A percentile compares a stretch with the other conserved stretches of the same genome.
Conservation (phyloP, 2,888 invertebrate genomes). For the Flabesymbios commensalis region DNA sequence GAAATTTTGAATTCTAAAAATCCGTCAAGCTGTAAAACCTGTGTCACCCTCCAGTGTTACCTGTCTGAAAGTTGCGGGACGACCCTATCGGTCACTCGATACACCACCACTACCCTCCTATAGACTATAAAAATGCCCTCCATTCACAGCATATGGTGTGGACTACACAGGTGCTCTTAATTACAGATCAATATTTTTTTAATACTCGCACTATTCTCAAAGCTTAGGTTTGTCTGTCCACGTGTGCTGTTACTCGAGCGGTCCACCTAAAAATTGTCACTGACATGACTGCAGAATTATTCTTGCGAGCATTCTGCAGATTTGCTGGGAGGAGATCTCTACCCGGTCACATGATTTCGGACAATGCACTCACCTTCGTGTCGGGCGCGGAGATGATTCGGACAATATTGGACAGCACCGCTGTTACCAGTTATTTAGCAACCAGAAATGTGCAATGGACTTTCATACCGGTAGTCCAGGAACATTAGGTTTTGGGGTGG, state of each 20-base stretch:
- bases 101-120: not conserved
- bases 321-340: conserved; percentile 52
- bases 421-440: not conserved
- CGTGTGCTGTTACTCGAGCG: conserved; percentile 49
- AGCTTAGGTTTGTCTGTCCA: conserved; percentile 54
- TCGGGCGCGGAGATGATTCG: conserved; percentile 32
- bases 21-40: not conserved
- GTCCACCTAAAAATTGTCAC: conserved; percentile 57
- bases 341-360: conserved; percentile 45
- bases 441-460: conserved; percentile 30
- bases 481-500: too few species aligned
- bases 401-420: not conserved
- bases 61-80: not conserved
- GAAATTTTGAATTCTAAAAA: not conserved
- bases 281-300: conserved; percentile 43
- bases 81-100: not conserved
- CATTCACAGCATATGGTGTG: conserved; percentile 38
- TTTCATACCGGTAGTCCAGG: too few species aligned
- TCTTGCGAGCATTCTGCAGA: conserved; percentile 47
- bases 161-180: conserved; percentile 58
- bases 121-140: not conserved
- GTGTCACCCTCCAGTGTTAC: not conserved
- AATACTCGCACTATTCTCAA: conserved; percentile 41
- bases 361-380: conserved; percentile 60
- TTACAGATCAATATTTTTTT: conserved; percentile 41